These are phyloP conservation scores for Bucorvus abyssinicus DNA, from an alignment of 2,797 vertebrate species.

Conservation along the genomic window DNA sequence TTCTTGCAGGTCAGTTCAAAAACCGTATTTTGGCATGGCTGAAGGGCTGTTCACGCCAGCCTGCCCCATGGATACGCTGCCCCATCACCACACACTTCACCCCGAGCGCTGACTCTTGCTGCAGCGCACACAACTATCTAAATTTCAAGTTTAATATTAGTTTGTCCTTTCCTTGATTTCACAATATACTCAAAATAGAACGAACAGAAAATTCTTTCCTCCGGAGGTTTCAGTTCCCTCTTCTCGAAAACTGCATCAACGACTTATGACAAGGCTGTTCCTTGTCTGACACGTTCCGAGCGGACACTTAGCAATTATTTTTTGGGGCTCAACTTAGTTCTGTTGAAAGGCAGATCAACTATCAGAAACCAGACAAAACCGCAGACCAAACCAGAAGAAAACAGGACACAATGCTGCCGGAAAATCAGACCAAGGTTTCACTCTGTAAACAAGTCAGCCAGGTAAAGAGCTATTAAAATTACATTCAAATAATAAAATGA, in stretches of 20 bases:
- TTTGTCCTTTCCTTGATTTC: slow-evolving; percentile 37
- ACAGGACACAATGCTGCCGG: background rate
- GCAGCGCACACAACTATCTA: background rate
- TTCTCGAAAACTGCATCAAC: background rate
- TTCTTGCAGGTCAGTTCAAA: background rate
- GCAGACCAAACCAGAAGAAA: background rate
- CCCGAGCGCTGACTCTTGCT: fast-evolving
- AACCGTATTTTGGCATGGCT: background rate
- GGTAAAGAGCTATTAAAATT: background rate
- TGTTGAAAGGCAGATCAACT: background rate
- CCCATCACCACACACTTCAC: background rate
- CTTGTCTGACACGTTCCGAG: fast-evolving
- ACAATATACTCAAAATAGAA: background rate
- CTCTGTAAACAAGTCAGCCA: background rate
- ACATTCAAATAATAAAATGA: background rate
- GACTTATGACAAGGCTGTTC: fast-evolving
- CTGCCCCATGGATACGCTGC: fast-evolving
- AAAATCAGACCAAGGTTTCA: background rate
- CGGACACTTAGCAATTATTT: fast-evolving
- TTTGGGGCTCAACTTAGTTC: background rate
- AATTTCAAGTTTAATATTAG: background rate
- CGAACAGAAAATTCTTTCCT: slow-evolving; percentile 21
- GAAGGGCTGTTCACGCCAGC: background rate
- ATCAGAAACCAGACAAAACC: background rate
- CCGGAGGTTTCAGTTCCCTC: slow-evolving; percentile 43